A percentile compares a stretch with the other conserved stretches of the same genome.
These are phyloP conservation scores for Brachionus rubens DNA, from an alignment of 1,140 invertebrate genomes.

Conservation along the genomic window DNA sequence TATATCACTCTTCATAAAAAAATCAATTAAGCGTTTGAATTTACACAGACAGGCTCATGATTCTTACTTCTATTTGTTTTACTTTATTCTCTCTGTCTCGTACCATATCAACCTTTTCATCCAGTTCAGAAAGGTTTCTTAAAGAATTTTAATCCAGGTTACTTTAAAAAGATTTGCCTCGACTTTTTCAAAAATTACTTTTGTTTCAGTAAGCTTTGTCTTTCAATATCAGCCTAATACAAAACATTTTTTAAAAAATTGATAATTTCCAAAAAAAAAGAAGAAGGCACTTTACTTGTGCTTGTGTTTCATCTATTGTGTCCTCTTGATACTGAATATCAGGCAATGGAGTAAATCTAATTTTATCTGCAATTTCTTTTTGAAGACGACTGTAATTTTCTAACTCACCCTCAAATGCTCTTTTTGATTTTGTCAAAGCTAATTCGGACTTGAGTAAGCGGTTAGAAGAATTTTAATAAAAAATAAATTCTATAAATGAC, in stretches of 20 bases:
- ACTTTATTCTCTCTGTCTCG: slow-evolving; percentile 23
- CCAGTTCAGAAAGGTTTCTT: slow-evolving; percentile 13
- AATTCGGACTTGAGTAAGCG: background rate
- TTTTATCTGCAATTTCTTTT: slow-evolving; percentile 18
- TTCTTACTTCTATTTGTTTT: slow-evolving; percentile 27
- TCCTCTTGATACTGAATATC: background rate
- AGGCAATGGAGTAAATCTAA: background rate
- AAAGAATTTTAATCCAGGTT: too few relatives aligned
- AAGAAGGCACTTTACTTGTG: background rate
- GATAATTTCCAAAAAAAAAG: background rate
- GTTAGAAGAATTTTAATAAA: too few relatives aligned
- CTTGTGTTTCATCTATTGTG: background rate
- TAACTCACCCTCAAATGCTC: slow-evolving; percentile 33
- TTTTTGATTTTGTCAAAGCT: slow-evolving; percentile 29
- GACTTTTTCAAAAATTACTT: too few relatives aligned
- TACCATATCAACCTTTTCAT: slow-evolving; percentile 16
- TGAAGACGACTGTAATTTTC: slow-evolving; percentile 12
- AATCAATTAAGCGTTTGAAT: background rate
- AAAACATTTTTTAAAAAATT: background rate
- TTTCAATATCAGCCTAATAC: background rate
- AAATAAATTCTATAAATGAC: too few relatives aligned
- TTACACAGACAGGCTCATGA: background rate
- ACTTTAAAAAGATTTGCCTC: too few relatives aligned
- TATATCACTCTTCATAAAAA: slow-evolving; percentile 28
- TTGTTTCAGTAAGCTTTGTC: background rate